A percentile compares a stretch with the other conserved stretches of the same genome.
These are phyloP conservation scores for Ceriagrion tenellum DNA, from an alignment of 2,888 invertebrate genomes.

Conservation along the genomic window DNA sequence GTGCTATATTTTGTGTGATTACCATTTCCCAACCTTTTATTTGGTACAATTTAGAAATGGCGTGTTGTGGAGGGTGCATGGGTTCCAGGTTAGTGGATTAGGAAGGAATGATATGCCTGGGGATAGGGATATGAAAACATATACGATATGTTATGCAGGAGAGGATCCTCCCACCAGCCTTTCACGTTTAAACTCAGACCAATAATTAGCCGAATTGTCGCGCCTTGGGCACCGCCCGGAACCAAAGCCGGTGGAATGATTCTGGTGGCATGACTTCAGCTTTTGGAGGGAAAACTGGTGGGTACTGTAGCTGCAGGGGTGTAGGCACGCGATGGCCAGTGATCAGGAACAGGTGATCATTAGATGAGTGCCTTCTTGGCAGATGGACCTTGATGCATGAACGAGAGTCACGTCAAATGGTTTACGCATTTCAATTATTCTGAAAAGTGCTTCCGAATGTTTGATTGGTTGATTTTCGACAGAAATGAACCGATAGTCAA, in stretches of 20 bases:
- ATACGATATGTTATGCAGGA: background rate
- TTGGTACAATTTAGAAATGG: background rate
- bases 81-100: background rate
- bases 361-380: background rate
- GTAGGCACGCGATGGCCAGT: slow-evolving; percentile 29
- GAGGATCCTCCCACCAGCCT: background rate
- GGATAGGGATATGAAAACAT: background rate
- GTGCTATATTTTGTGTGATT: background rate
- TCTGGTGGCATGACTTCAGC: background rate
- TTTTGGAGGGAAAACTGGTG: background rate
- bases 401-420: background rate
- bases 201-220: background rate
- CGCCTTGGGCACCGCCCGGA: background rate
- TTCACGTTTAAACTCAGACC: background rate
- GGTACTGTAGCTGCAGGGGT: background rate
- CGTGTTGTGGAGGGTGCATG: background rate
- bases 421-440: background rate
- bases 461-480: background rate
- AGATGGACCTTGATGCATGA: background rate
- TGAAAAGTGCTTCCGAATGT: background rate
- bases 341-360: slow-evolving; percentile 43
- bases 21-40: background rate
- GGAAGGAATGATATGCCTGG: background rate
- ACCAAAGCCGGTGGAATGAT: background rate
- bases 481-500: no score